Evolutionary conservation across 2,797 vertebrate genomes (phyloP).

Genomic region (Coluber constrictor): DNA sequence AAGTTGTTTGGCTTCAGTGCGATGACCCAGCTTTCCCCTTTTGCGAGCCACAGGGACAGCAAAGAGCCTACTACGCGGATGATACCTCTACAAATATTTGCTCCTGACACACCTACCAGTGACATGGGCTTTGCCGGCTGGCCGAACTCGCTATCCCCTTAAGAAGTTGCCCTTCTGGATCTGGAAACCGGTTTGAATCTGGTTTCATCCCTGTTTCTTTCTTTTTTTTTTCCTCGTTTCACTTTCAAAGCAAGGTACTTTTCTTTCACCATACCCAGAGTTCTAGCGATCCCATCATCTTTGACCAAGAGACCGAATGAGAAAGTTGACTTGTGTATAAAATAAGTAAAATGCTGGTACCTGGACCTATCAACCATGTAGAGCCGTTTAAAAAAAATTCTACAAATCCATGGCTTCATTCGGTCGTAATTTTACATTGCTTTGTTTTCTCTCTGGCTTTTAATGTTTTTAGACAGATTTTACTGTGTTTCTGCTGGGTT

Average conservation of each 20-base stretch:
- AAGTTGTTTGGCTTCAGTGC: fast-evolving
- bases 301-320: not conserved
- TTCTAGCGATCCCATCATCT: too few species aligned
- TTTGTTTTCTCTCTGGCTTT: not conserved
- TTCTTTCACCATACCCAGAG: not conserved
- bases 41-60: conserved; percentile 10
- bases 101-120: conserved; percentile 20
- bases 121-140: conserved; percentile 17
- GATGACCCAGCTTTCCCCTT: not conserved
- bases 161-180: not conserved
- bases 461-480: not conserved
- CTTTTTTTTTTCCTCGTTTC: fast-evolving
- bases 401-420: not conserved
- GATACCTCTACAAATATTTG: conserved; percentile 62
- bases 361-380: not conserved
- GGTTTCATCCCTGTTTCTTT: not conserved
- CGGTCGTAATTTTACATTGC: not conserved
- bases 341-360: not conserved
- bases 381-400: not conserved
- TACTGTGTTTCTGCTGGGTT: not conserved
- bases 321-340: not conserved
- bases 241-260: not conserved
- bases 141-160: fast-evolving
- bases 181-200: not conserved
- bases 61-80: conserved; percentile 26